Percentiles rank a stretch among this genome's conserved stretches.
phyloP scores from a whole-genome alignment of 2,797 vertebrate species.

The Sebastes paucispinis region DNA sequence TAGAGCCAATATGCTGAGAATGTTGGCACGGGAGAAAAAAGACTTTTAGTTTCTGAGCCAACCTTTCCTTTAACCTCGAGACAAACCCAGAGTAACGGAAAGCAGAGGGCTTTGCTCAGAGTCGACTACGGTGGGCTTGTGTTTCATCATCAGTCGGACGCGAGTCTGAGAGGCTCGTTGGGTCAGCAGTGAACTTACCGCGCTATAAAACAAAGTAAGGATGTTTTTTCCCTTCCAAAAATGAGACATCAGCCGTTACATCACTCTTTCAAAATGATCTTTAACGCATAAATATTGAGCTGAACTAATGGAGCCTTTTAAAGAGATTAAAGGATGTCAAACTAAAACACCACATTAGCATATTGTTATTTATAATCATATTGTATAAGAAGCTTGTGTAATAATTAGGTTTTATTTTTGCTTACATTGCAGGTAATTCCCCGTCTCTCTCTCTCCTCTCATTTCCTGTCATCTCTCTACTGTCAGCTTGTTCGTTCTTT shows the following conservation, averaged over 20 bases:
- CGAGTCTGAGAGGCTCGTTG: background rate
- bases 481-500: background rate
- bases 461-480: background rate
- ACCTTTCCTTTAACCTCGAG: conserved; percentile 39
- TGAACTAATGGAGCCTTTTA: background rate
- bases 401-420: background rate
- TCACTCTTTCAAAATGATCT: conserved; percentile 16
- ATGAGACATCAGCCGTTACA: conserved; percentile 23
- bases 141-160: conserved; percentile 44
- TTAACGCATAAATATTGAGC: background rate
- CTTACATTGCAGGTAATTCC: background rate
- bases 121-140: conserved; percentile 40
- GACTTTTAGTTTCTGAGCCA: conserved; percentile 27
- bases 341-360: background rate
- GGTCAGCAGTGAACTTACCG: conserved; percentile 40
- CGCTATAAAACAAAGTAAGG: conserved; percentile 14
- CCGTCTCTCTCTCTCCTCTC: background rate
- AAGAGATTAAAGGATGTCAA: background rate
- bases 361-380: background rate
- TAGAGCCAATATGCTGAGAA: conserved; percentile 40
- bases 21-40: conserved; percentile 27
- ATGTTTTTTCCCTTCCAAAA: background rate
- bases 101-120: conserved; percentile 29
- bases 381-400: background rate
- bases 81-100: conserved; percentile 33